Base-by-base conservation (phyloP, 2,888 invertebrate genomes). In the Stenichneumon culpator region DNA sequence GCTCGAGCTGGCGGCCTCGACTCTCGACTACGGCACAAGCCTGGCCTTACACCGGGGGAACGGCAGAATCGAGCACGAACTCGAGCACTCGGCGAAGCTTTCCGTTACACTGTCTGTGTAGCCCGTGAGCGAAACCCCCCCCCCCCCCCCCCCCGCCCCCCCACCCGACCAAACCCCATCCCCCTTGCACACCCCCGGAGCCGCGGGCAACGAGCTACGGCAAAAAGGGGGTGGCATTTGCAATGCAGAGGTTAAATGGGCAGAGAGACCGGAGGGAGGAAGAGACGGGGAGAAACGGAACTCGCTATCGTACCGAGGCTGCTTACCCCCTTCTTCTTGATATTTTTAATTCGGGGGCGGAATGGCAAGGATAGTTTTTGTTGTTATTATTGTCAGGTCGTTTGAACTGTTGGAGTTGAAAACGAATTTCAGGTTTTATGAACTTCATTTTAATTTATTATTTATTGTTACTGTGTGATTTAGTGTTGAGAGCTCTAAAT, bases 231-330 rank as follows among this genome's bases (percentile, higher is more conserved):
- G 93, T 93, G 93, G 93, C 92, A 94, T 94, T 94, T 94, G 93
- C 94, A 94, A 94, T 94, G 94, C 94, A 93, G 94, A 93, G 94
- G 93, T 93, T 94, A 93, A 94, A 93, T 93, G 92, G 87, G 92
- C 90, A 90, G 90, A 91, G 90, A 89, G 72, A 65, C 32, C 68
- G 82, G 60, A 75, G 84, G 54, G 80, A 77, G 77, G 72, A 54
- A 60, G 79, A 50, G 82, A 73, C 81, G 67, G 60, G 32, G 28
- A 60, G n/a, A 16, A 16, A 32, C 14, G 28, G 60, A 60, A 60
- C 60, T 60, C 60, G 60, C 60, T 57, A 57, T 57, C 57, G 22
- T 1, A 57, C 22, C 2, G 19, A 11, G 3, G 28, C 16, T 32
- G 60, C 60, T 60, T 60, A 60, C 25, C n/a, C 60, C 28, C 60